phyloP scores from a whole-genome alignment of 2,888 invertebrate genomes.

The Cantharis rufa region DNA sequence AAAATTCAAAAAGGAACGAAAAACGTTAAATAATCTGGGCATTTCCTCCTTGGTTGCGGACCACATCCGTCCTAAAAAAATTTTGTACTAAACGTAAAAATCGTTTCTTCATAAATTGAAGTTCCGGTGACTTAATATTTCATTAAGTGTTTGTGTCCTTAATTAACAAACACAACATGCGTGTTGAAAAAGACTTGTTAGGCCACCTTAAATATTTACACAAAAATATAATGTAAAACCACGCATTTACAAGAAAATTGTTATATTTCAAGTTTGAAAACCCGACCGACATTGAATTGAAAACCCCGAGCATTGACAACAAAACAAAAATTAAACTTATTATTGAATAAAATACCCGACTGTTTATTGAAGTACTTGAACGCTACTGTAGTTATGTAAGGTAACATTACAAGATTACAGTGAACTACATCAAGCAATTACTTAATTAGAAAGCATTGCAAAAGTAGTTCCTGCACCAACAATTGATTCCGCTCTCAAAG shows the following conservation, averaged over 20 bases:
- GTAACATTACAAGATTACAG: background rate
- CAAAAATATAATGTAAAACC: background rate
- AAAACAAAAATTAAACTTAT: background rate
- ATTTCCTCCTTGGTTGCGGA: background rate
- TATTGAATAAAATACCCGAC: background rate
- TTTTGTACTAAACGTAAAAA: background rate
- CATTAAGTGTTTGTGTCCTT: background rate
- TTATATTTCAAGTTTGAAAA: background rate
- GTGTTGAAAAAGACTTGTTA: background rate
- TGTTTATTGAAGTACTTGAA: background rate
- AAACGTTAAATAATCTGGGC: background rate
- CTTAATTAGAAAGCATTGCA: constrained; percentile 4
- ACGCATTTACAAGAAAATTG: background rate
- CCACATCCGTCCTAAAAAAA: background rate
- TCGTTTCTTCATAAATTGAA: background rate
- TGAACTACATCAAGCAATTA: constrained; percentile 6
- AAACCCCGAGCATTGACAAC: background rate
- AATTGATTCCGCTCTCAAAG: constrained; percentile 1
- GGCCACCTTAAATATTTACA: background rate
- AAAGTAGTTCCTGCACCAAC: background rate
- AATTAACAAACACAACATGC: background rate
- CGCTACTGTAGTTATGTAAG: background rate
- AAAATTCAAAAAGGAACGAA: background rate
- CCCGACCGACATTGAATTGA: background rate
- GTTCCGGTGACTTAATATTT: background rate